Percentiles rank a stretch among this genome's conserved stretches.
Conservation (phyloP, 2,888 invertebrate genomes). For the Antheraea yamamai region DNA sequence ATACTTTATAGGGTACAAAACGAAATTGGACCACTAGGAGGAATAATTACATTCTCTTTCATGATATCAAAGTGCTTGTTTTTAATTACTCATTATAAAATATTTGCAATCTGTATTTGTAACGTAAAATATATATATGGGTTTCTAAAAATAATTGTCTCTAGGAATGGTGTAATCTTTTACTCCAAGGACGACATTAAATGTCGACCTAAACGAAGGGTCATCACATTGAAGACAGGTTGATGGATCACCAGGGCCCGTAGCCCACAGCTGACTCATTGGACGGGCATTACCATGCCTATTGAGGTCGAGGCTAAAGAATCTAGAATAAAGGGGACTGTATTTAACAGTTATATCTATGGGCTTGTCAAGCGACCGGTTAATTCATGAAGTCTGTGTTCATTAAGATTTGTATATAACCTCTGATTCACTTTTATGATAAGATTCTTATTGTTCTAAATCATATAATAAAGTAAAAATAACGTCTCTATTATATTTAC, state of each 20-base stretch:
- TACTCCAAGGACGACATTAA: constrained; percentile 22
- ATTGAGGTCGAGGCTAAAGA: constrained; percentile 21
- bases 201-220: constrained; percentile 40
- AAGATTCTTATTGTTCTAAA: background rate
- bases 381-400: background rate
- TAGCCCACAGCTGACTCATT: constrained; percentile 49
- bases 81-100: background rate
- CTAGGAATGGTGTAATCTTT: constrained; percentile 15
- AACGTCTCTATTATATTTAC: background rate
- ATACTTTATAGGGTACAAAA: no score
- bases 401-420: background rate
- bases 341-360: constrained; percentile 3
- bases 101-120: background rate
- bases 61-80: no score
- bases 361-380: background rate
- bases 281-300: constrained; percentile 41
- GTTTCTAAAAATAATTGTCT: constrained; percentile 4
- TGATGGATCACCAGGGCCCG: constrained; percentile 48
- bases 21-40: no score
- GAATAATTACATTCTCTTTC: no score
- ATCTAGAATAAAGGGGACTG: constrained; percentile 20
- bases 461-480: background rate
- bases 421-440: background rate
- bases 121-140: background rate
- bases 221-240: constrained; percentile 48